These are phyloP conservation scores for Leucoma salicis DNA, from an alignment of 2,888 invertebrate genomes.

Conservation along the genomic window DNA sequence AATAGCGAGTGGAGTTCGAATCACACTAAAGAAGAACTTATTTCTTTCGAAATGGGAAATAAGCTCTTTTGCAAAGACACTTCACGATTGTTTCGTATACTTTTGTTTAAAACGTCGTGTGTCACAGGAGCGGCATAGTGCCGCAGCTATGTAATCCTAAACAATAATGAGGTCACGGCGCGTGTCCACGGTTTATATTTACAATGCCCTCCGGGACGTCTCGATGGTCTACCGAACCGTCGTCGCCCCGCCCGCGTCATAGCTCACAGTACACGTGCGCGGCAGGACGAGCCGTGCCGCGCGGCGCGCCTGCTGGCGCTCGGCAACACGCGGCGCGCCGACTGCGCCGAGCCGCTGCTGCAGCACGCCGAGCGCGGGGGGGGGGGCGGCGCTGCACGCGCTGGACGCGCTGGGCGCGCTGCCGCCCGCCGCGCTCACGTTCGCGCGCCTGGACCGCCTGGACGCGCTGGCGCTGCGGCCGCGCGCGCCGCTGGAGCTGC, in stretches of 20 bases:
- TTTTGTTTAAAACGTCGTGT: no score
- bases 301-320: slow-evolving; percentile 45
- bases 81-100: no score
- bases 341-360: slow-evolving; percentile 41
- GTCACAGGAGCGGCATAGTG: no score
- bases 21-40: no score
- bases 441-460: slow-evolving; percentile 26
- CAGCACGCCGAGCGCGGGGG: slow-evolving; percentile 33
- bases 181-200: no score
- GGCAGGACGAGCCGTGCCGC: slow-evolving; percentile 42
- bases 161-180: no score
- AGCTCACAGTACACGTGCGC: background rate
- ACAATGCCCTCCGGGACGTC: no score
- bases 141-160: no score
- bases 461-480: slow-evolving; percentile 27
- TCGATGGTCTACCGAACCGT: no score
- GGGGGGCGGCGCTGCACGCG: slow-evolving; percentile 29
- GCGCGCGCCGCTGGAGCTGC: slow-evolving; percentile 38
- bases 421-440: slow-evolving; percentile 17
- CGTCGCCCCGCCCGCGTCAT: background rate
- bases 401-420: slow-evolving; percentile 34
- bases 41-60: no score
- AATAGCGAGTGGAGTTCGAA: no score
- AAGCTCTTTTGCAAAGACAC: no score
- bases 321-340: slow-evolving; percentile 51